Conservation (phyloP, 2,113 vertebrate genomes). For the Poicephalus meyeri region DNA sequence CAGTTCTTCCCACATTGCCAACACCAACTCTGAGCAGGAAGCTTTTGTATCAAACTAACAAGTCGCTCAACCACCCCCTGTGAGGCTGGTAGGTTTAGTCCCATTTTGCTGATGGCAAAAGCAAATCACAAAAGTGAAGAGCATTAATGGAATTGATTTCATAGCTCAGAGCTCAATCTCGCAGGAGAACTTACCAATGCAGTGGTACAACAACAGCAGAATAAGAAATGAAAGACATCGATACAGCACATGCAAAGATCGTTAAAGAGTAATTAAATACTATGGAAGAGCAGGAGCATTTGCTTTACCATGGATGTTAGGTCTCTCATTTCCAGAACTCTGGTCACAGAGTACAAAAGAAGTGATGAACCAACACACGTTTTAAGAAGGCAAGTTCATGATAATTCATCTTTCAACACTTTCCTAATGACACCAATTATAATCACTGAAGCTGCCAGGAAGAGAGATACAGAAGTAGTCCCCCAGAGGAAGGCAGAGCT, state of each 20-base stretch:
- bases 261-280: background rate
- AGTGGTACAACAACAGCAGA: background rate
- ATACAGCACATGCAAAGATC: background rate
- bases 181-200: background rate
- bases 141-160: background rate
- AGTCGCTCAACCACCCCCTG: background rate
- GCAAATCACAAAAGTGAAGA: background rate
- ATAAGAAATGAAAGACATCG: background rate
- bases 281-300: background rate
- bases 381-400: background rate
- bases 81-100: background rate
- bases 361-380: background rate
- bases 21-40: background rate
- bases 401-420: background rate
- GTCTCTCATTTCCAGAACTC: background rate
- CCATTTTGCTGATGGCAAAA: background rate
- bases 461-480: background rate
- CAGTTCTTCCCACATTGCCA: background rate
- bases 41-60: conserved; percentile 5
- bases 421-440: background rate
- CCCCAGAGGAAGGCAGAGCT: background rate
- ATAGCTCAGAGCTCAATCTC: background rate
- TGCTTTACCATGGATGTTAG: background rate
- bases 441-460: background rate
- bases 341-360: background rate